phyloP scores from a whole-genome alignment of 2,888 invertebrate species.

The Aphodius sticticus region DNA sequence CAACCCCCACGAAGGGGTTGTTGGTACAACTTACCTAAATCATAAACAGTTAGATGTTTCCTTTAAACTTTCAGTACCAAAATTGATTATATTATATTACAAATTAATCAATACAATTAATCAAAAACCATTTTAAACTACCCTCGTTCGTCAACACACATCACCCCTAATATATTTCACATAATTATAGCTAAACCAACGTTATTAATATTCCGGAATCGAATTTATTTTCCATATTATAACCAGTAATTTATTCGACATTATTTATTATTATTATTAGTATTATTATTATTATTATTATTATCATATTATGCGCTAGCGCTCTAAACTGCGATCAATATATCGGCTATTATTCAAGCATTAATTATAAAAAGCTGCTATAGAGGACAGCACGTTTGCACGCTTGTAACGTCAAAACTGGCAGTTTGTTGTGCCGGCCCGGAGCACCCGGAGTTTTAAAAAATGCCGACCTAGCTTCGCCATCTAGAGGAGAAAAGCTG shows the following conservation, averaged over 20 bases:
- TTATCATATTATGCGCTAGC: neutral
- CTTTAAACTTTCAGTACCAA: too few species aligned
- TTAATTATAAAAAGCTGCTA: neutral
- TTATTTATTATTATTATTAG: neutral
- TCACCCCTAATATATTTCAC: neutral
- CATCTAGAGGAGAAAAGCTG: neutral
- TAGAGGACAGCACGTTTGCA: neutral
- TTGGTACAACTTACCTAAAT: too few species aligned
- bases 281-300: neutral
- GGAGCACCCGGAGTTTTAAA: neutral
- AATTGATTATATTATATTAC: too few species aligned
- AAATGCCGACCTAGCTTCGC: neutral
- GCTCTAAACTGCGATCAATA: neutral
- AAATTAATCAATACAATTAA: too few species aligned
- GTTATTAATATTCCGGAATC: neutral
- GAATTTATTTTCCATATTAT: neutral
- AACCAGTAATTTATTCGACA: neutral
- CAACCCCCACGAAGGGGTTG: too few species aligned
- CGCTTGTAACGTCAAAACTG: neutral
- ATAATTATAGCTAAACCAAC: neutral
- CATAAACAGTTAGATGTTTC: too few species aligned
- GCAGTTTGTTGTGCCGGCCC: neutral
- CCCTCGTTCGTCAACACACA: too few species aligned
- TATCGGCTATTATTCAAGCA: constrained; percentile 4
- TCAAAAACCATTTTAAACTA: too few species aligned